Evolutionary conservation across 30 jellyfish, hydroid and myxozoan genomes (phyloP), one percentile per base, ranked within the genome.

Genomic region (Mastigias papua): DNA sequence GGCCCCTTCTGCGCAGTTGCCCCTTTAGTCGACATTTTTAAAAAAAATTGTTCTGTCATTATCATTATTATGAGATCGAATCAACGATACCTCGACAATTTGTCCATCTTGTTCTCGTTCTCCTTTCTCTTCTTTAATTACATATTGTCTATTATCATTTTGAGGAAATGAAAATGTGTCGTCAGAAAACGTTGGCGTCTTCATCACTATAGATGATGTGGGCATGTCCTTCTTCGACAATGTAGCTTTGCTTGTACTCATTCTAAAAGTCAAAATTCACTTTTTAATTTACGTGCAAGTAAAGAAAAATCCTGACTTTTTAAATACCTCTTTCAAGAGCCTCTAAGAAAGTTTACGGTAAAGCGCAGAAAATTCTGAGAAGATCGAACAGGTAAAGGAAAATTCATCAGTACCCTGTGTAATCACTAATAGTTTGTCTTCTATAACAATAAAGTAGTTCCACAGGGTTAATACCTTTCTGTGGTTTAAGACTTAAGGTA

Each of bases 141-240:
- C 3, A 49, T 8, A 8, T 2, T 48, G 21, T 69, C 34, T 72
- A 11, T 22, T 30, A 25, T 72, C 83, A 25, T 42, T 27, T 21
- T 72, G 66, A 28, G 69, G 83, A 49, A 72, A 48, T 31, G 70
- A 37, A 48, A 19, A 79, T 26, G 80, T 27, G 17, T 79, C 89
- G 27, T 63, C 89, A 0, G 89, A 34, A 20, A 15, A 19, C 21
- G 80, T 22, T 34, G 80, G 61, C n/a, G 89, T 80, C 50, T 79
- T 79, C 89, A 79, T 79, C 16, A 34, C 26, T 2, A 42, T 19
- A 9, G 89, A 34, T 51, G 76, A 57, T 21, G 63, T 77, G 0
- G 35, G 48, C 17, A 63, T 27, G 61, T 79, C 61, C 15, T 30
- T 60, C 34, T 54, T 54, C 7, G 20, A 3, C 23, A 2, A 10